Conservation (phyloP, 2,113 vertebrate genomes). For the Bufo gargarizans region DNA sequence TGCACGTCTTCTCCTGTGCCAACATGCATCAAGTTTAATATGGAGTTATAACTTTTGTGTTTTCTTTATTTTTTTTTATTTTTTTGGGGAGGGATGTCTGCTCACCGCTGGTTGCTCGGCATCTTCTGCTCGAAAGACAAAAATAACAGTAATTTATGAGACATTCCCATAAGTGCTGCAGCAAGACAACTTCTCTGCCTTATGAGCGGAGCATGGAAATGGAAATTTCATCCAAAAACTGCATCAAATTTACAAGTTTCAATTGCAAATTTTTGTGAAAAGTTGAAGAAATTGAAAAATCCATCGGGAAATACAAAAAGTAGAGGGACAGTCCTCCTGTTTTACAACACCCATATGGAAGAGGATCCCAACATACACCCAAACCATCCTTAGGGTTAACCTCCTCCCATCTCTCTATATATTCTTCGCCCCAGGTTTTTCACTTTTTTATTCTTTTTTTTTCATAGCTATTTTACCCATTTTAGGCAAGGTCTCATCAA, state of each 20-base stretch:
- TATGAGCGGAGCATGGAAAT: neutral
- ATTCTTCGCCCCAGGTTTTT: no score
- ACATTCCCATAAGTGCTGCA: neutral
- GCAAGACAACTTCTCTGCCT: neutral
- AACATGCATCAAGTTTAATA: slow-evolving; percentile 20
- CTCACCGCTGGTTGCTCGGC: neutral
- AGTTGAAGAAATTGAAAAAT: neutral
- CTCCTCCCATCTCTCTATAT: no score
- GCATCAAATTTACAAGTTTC: neutral
- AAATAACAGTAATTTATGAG: neutral
- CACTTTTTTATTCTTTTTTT: no score
- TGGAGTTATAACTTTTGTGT: slow-evolving; percentile 15
- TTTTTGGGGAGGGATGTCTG: neutral
- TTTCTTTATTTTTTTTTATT: neutral
- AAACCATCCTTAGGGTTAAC: no score
- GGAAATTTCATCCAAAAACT: neutral
- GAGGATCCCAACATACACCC: no score
- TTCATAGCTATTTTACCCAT: no score
- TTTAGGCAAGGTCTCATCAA: no score
- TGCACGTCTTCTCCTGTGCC: neutral
- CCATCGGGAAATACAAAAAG: neutral
- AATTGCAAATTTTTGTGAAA: neutral
- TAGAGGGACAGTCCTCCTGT: no score
- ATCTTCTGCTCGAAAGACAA: neutral
- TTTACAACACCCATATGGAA: no score